Evolutionary conservation across 1,140 invertebrate genomes (phyloP).

Genomic region (Drosophila tani): DNA sequence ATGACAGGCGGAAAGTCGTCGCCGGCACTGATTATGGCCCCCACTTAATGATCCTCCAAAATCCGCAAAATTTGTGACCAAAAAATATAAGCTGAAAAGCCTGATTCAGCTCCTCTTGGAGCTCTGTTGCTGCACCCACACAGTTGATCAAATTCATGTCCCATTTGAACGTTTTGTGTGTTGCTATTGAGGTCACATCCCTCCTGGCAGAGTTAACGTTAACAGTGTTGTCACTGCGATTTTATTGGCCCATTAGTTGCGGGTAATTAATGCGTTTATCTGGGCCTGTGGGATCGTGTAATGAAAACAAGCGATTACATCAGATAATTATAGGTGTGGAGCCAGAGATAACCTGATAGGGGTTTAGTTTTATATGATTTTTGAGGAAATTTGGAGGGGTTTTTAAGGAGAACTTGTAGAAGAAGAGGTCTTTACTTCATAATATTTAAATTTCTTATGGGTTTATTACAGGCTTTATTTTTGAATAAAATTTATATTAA

Average conservation of each 20-base stretch:
- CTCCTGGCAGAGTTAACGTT: slow-evolving; percentile 52
- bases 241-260: slow-evolving; percentile 67
- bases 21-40: slow-evolving; percentile 23
- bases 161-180: slow-evolving; percentile 11
- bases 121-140: slow-evolving; percentile 19
- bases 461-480: not conserved
- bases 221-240: slow-evolving; percentile 40
- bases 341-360: slow-evolving; percentile 14
- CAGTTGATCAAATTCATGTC: slow-evolving; percentile 67
- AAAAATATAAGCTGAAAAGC: not conserved
- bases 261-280: slow-evolving; percentile 73
- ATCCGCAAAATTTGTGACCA: not conserved
- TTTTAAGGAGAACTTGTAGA: not conserved
- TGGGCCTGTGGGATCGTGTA: slow-evolving; percentile 39
- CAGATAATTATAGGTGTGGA: slow-evolving; percentile 47
- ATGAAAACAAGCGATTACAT: slow-evolving; percentile 76
- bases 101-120: slow-evolving; percentile 7
- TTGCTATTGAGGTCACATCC: slow-evolving; percentile 67
- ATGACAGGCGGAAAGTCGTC: slow-evolving; percentile 20
- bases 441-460: not conserved
- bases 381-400: not conserved
- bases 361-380: slow-evolving; percentile 10
- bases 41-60: slow-evolving; percentile 28
- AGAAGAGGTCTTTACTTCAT: not conserved
- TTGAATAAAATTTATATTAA: too few species aligned